phyloP scores from a whole-genome alignment of 1,140 invertebrate species.

The Bombus turneri region DNA sequence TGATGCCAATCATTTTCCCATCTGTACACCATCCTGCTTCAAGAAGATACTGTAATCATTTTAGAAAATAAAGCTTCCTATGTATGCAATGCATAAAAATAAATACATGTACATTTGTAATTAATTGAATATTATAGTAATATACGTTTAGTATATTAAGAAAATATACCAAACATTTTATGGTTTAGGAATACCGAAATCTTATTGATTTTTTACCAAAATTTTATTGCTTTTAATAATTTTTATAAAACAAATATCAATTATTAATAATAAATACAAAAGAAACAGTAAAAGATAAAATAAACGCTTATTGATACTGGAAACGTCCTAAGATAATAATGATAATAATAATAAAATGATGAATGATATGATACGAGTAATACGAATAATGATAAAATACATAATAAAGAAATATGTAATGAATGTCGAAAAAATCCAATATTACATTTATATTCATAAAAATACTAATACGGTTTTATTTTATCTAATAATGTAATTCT shows the following conservation, averaged over 20 bases:
- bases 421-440: background rate
- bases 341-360: no score
- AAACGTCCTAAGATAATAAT: no score
- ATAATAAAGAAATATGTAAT: background rate
- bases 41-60: constrained; percentile 88
- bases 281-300: background rate
- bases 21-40: constrained; percentile 94
- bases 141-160: background rate
- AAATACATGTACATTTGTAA: background rate
- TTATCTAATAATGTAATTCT: background rate
- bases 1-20: constrained; percentile 91
- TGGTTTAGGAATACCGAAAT: background rate
- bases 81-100: background rate
- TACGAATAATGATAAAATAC: no score
- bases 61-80: constrained; percentile 59
- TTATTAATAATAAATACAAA: background rate
- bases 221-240: background rate
- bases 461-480: background rate
- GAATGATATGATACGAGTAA: no score
- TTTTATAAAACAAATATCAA: background rate
- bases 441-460: background rate
- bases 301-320: no score
- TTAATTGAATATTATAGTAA: background rate
- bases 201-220: background rate
- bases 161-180: background rate